Evolutionary conservation across 2,113 vertebrate genomes (phyloP).

Genomic region (Mellivora capensis): DNA sequence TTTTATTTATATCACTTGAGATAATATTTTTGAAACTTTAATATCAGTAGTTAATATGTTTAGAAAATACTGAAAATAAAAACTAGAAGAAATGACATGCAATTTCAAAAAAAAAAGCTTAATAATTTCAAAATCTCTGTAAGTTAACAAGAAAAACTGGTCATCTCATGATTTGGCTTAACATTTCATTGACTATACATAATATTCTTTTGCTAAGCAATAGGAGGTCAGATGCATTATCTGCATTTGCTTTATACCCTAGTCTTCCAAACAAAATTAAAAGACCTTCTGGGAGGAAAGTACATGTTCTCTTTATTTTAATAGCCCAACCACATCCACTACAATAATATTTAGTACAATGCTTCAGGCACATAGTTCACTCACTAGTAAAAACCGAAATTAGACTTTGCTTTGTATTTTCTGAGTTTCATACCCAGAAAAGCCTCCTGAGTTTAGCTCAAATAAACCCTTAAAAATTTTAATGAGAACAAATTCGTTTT

Average conservation of each 20-base stretch:
- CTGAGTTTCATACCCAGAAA: conserved; percentile 38
- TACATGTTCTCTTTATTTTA: not conserved
- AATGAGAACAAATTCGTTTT: conserved; percentile 70
- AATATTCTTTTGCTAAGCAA: not conserved
- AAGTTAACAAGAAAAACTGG: not conserved
- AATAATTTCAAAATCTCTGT: not conserved
- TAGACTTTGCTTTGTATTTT: conserved; percentile 41
- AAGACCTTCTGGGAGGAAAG: not conserved
- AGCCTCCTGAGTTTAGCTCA: conserved; percentile 49
- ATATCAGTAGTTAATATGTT: conserved; percentile 9
- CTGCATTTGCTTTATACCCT: not conserved
- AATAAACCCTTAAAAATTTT: conserved; percentile 64
- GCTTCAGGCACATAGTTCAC: not conserved
- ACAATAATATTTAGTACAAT: not conserved
- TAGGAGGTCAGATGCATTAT: not conserved
- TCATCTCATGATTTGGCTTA: not conserved
- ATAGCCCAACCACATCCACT: not conserved
- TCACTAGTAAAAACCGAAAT: conserved; percentile 32
- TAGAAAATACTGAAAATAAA: conserved; percentile 5
- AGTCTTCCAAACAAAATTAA: not conserved
- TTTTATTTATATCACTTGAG: not conserved
- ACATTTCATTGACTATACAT: not conserved
- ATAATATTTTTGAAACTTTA: conserved; percentile 42
- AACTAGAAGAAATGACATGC: not conserved
- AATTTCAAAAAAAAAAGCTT: not conserved